Evolutionary conservation across 2,113 vertebrate genomes (phyloP), one percentile per base, ranked within the genome.

Genomic region (Chionodraco myersi): DNA sequence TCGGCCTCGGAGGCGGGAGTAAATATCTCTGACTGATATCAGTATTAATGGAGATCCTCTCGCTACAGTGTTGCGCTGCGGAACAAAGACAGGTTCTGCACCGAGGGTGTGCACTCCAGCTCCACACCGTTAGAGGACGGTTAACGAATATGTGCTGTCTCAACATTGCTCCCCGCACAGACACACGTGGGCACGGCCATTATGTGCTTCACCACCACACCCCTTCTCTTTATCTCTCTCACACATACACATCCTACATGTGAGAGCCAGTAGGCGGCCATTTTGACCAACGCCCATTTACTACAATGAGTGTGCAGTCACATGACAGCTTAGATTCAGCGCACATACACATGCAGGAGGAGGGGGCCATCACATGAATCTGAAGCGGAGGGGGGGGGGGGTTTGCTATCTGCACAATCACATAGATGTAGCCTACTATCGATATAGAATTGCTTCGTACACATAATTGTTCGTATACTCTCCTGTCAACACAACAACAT

Each of bases 211-310:
- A 9, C 6, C n/a, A n/a, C 6, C 30, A 21, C 51, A 2, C 52
- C 68, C 53, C 53, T 15, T 26, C 30, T 23, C 44, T 2, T 54
- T 7, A 63, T 5, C 30, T 1, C 5, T 4, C 18, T 1, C 1
- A 7, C 6, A 1, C 1, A 1, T 8, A 7, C 56, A 1, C 59
- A 1, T 45, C 3, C 36, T 15, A 30, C 21, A 88, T 71, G 81
- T 89, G 90, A 75, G 72, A 80, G 80, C 21, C 70, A 84, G 85
- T 64, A 59, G 75, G 88, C 93, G 51, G 94, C 93, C 94, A 95
- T 94, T 75, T 94, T 94, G 88, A 71, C 71, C 82, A 93, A 95
- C 94, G 94, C 94, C 94, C 94, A 94, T 92, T 94, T 95, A 93
- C 91, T 90, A 93, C 92, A 87, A 90, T 82, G 91, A 93, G 72